Conservation (phyloP, 1,140 invertebrate species). For the Ceratina australensis region DNA sequence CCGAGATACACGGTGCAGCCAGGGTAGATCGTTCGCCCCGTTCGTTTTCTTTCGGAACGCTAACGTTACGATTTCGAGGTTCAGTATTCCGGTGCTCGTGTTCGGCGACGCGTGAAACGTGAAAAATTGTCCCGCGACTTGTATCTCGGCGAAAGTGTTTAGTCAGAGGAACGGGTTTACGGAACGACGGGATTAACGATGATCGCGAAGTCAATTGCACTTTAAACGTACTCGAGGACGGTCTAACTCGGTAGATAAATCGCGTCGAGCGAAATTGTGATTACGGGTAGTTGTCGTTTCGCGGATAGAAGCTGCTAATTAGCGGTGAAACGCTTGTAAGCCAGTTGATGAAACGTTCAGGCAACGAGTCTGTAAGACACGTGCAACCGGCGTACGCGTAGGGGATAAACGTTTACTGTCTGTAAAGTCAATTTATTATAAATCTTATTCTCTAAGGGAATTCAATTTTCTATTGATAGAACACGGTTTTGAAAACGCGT, state of each 20-base stretch:
- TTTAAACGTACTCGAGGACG: constrained; percentile 1
- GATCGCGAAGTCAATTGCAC: constrained; percentile 1
- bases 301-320: background rate
- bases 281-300: constrained; percentile 5
- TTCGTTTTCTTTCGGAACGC: background rate
- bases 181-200: constrained; percentile 29
- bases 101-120: constrained; percentile 1
- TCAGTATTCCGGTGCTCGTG: background rate
- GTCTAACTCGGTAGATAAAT: constrained; percentile 4
- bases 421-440: background rate
- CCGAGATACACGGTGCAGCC: background rate
- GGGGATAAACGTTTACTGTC: background rate
- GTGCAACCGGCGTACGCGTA: too few relatives aligned
- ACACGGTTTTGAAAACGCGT: too few relatives aligned
- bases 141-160: constrained; percentile 31
- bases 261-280: background rate
- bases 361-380: background rate
- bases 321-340: background rate
- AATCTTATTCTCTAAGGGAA: too few relatives aligned
- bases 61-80: background rate
- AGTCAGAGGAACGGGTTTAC: constrained; percentile 34
- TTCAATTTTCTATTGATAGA: too few relatives aligned
- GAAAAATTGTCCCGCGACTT: constrained; percentile 23
- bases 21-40: too few relatives aligned
- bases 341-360: background rate